phyloP scores from a whole-genome alignment of 2,888 invertebrate genomes.

The Yponomeuta sedellus region DNA sequence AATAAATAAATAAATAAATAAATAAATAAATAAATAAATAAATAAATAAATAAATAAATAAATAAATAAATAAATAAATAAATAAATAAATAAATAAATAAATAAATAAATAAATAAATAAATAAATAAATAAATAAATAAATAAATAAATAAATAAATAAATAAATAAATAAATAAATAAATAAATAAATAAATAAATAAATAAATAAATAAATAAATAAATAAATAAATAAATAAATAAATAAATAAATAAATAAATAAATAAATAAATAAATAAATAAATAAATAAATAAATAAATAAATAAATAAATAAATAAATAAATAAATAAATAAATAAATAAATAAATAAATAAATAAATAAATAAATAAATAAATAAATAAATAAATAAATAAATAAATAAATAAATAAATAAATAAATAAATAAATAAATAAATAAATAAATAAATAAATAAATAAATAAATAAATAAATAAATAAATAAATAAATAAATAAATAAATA shows the following conservation, averaged over 20 bases:
- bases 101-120: not conserved
- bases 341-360: not conserved
- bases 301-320: not conserved
- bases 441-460: not conserved
- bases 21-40: not conserved
- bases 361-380: not conserved
- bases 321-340: not conserved
- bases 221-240: not conserved
- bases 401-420: not conserved
- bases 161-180: not conserved
- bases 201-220: not conserved
- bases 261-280: not conserved
- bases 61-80: not conserved
- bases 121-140: not conserved
- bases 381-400: not conserved
- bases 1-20: not conserved
- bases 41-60: not conserved
- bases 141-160: not conserved
- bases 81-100: not conserved
- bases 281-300: not conserved
- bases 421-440: not conserved
- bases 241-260: not conserved
- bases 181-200: not conserved
- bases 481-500: not conserved
- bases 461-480: not conserved